Evolutionary conservation across 2,797 vertebrate species (phyloP).

Genomic region (Philypnodon macrostomus): DNA sequence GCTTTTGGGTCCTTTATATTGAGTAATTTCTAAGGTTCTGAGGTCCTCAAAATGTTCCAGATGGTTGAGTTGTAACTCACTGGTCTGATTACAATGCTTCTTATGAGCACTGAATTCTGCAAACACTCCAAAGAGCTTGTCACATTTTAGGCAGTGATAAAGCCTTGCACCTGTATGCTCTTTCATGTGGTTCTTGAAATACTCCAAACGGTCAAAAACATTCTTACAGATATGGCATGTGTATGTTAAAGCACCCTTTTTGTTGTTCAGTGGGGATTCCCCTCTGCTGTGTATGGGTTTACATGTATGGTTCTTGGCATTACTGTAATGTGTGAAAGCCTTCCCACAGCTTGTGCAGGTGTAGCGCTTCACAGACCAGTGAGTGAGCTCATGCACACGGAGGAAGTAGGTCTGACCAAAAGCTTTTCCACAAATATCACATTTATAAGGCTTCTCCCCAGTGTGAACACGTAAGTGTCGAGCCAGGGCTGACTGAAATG

Average conservation of each 20-base stretch:
- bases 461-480: conserved; percentile 79
- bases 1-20: conserved; percentile 47
- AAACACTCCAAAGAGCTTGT: conserved; percentile 69
- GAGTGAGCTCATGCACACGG: conserved; percentile 76
- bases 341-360: conserved; percentile 75
- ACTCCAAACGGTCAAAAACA: conserved; percentile 62
- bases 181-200: conserved; percentile 77
- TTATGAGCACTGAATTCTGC: conserved; percentile 70
- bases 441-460: conserved; percentile 78
- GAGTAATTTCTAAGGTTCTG: conserved; percentile 36
- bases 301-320: conserved; percentile 75
- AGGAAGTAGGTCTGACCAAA: conserved; percentile 77
- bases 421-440: conserved; percentile 77
- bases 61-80: conserved; percentile 24
- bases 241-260: conserved; percentile 61
- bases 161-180: conserved; percentile 70
- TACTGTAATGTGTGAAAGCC: conserved; percentile 76
- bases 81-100: conserved; percentile 45
- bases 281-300: conserved; percentile 25
- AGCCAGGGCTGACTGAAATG: conserved; percentile 73
- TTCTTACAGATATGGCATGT: conserved; percentile 80
- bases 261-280: not conserved
- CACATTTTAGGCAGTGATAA: conserved; percentile 69
- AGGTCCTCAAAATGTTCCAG: conserved; percentile 1
- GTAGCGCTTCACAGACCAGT: conserved; percentile 80